Evolutionary conservation across 2,888 invertebrate species (phyloP), one percentile per base, ranked within the genome.

Genomic region (Orgyia antiqua): DNA sequence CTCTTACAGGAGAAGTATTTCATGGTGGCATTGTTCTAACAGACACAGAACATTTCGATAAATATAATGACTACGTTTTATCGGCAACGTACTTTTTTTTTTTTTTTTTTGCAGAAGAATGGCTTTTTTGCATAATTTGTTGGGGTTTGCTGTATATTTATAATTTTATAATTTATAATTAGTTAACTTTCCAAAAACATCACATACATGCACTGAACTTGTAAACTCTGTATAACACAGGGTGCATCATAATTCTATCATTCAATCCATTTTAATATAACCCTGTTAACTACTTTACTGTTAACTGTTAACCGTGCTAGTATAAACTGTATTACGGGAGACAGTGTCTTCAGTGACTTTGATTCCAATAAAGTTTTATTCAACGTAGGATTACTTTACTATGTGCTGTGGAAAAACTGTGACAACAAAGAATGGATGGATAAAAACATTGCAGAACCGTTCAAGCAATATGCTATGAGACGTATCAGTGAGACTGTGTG

Each of bases 301-400:
- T n/a, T n/a, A n/a, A 28, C 60, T 41, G 44, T 4, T 19, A 67
- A 61, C 24, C 3, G 29, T 29, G n/a, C 29, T 24, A 2, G n/a
- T n/a, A n/a, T n/a, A n/a, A n/a, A n/a, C n/a, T n/a, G n/a, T n/a
- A n/a, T n/a, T n/a, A n/a, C n/a, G n/a, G n/a, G n/a, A n/a, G n/a
- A n/a, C n/a, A n/a, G n/a, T n/a, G n/a, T n/a, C n/a, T n/a, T n/a
- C n/a, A 15, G 23, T 2, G n/a, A n/a, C n/a, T 31, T 31, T 15
- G 26, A 10, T 10, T 9, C 13, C 3, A 13, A 25, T 10, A 5
- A 12, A 26, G 31, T 31, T 9, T n/a, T 18, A 5, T 26, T 10
- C 11, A 31, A 31, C 13, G 20, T 25, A 20, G 31, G 31, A 13
- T 26, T 31, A 7, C n/a, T 31, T 10, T 31, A 31, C n/a, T 31